A percentile compares a stretch with the other conserved stretches of the same genome.
Evolutionary conservation across 2,113 vertebrate species (phyloP).

Genomic region (Numenius arquata): DNA sequence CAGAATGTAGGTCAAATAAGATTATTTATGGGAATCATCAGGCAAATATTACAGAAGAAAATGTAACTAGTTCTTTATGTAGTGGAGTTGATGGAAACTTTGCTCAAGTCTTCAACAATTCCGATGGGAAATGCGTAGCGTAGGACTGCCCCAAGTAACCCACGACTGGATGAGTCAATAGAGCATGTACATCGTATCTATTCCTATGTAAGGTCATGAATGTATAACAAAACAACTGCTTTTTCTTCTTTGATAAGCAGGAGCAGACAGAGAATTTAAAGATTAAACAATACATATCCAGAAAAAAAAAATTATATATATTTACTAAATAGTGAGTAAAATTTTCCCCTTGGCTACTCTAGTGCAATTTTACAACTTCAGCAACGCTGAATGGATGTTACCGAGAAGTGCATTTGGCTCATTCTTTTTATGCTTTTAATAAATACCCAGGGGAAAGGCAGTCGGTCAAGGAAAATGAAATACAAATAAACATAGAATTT

Average conservation of each 20-base stretch:
- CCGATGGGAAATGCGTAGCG: neutral
- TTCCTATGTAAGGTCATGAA: neutral
- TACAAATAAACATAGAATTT: slow-evolving; percentile 60
- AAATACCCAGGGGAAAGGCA: slow-evolving; percentile 57
- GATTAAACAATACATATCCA: neutral
- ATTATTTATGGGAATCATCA: neutral
- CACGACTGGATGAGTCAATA: neutral
- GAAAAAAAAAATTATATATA: neutral
- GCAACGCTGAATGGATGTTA: slow-evolving; percentile 57
- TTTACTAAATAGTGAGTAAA: slow-evolving; percentile 49
- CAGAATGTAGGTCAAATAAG: neutral
- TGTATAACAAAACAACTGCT: neutral
- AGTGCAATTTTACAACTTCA: slow-evolving; percentile 48
- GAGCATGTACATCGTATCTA: neutral
- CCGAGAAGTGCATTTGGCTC: slow-evolving; percentile 52
- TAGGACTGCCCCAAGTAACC: neutral
- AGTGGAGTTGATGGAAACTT: neutral
- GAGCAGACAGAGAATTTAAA: slow-evolving; percentile 12
- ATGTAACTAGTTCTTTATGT: neutral
- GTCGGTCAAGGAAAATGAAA: slow-evolving; percentile 51
- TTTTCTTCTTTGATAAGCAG: slow-evolving; percentile 31
- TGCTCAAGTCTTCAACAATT: neutral
- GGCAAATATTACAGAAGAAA: neutral
- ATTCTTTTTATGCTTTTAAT: slow-evolving; percentile 66
- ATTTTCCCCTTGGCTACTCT: slow-evolving; percentile 54